Conservation (phyloP, 2,113 vertebrate genomes). For the Myotis brandtii region DNA sequence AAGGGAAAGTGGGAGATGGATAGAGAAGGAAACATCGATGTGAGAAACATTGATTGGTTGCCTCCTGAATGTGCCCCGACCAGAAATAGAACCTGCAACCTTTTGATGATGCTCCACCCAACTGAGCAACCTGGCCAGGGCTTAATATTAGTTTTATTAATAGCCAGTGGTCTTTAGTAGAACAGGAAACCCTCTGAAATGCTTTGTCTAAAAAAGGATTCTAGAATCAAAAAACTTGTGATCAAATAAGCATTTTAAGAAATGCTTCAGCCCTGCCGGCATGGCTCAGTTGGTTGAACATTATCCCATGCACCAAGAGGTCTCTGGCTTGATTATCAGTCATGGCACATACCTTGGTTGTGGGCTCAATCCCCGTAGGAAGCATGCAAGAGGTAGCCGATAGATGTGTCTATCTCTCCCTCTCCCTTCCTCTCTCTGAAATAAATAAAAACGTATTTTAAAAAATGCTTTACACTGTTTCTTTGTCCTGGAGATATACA, state of each 20-base stretch:
- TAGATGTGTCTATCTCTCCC: too few species aligned
- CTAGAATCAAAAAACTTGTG: background rate
- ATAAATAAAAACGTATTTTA: too few species aligned
- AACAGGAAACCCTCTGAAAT: background rate
- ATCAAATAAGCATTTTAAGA: slow-evolving; percentile 32
- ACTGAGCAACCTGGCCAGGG: background rate
- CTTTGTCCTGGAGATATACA: background rate
- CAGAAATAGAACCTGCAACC: background rate
- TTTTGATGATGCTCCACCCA: background rate
- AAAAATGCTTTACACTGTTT: background rate
- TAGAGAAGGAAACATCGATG: background rate
- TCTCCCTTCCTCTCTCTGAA: too few species aligned
- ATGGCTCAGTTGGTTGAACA: background rate
- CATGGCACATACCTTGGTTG: too few species aligned
- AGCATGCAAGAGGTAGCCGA: too few species aligned
- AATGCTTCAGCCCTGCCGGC: background rate
- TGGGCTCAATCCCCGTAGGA: too few species aligned
- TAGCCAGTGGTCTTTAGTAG: background rate
- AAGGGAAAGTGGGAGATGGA: background rate
- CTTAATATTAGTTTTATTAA: slow-evolving; percentile 38
- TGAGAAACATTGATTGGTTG: background rate
- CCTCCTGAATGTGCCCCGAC: background rate
- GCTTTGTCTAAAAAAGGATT: background rate
- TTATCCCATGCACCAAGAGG: too few species aligned
- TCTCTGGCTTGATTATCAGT: too few species aligned